These are phyloP conservation scores for Peribatodes rhomboidaria DNA, from an alignment of 2,888 invertebrate species.

Conservation along the genomic window DNA sequence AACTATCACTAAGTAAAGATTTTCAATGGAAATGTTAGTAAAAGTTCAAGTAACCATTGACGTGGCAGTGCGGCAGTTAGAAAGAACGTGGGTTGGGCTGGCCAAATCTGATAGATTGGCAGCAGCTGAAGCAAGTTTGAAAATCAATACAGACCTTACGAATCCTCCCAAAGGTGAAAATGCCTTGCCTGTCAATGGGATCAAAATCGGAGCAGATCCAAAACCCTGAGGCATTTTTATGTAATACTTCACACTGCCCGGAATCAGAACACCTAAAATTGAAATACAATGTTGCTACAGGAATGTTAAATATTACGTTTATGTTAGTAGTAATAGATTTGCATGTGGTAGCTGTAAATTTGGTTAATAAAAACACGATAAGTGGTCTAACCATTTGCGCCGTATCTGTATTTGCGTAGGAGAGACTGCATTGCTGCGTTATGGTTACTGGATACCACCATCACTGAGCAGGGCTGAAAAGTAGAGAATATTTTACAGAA, in stretches of 20 bases:
- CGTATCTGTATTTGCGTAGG: conserved; percentile 77
- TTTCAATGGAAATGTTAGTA: no score
- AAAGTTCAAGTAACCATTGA: no score
- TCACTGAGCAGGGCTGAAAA: conserved; percentile 75
- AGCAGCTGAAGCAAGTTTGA: neutral
- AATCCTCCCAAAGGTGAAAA: conserved; percentile 79
- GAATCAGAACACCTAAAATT: conserved; percentile 72
- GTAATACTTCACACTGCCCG: conserved; percentile 78
- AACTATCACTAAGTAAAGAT: no score
- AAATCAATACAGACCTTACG: conserved; percentile 64
- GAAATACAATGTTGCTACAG: neutral
- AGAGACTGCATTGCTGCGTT: conserved; percentile 73
- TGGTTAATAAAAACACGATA: conserved; percentile 35
- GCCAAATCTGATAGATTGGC: neutral
- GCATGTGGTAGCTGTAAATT: conserved; percentile 22
- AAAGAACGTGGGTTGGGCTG: neutral
- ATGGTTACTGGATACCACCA: conserved; percentile 74
- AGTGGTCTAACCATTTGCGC: conserved; percentile 68
- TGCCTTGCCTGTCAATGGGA: conserved; percentile 75
- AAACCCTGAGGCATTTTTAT: conserved; percentile 72
- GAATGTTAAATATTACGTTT: conserved; percentile 25
- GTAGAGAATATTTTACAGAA: conserved; percentile 12
- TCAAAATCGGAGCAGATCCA: conserved; percentile 61
- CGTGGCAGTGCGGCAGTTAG: no score
- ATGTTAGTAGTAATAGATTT: conserved; percentile 5